Evolutionary conservation across 2,888 invertebrate species (phyloP).

Genomic region (Eupithecia inturbata): DNA sequence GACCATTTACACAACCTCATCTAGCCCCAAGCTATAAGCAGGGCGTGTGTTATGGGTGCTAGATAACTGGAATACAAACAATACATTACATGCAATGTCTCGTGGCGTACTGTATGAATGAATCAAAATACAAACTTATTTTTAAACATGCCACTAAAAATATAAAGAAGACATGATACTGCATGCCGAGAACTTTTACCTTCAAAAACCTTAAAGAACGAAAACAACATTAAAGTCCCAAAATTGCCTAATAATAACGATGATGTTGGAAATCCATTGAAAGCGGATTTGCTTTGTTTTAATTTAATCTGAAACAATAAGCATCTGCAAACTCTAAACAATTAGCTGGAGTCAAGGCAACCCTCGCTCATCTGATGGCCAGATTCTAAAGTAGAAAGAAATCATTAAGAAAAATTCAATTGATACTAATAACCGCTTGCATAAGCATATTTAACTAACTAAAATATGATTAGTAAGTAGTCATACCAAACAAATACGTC

Average conservation of each 20-base stretch:
- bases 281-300: constrained; percentile 37
- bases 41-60: neutral
- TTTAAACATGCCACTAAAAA: neutral
- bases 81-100: no score
- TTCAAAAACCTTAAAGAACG: neutral
- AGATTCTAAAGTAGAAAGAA: constrained; percentile 6
- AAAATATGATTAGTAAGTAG: no score
- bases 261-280: constrained; percentile 39
- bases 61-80: neutral
- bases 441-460: no score
- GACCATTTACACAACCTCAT: neutral
- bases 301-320: constrained; percentile 49
- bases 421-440: no score
- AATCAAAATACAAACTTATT: neutral
- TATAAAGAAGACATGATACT: neutral
- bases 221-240: constrained; percentile 7
- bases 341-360: constrained; percentile 44
- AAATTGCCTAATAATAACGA: constrained; percentile 39
- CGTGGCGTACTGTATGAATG: neutral
- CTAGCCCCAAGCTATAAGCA: neutral
- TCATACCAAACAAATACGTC: no score
- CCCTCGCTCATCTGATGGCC: constrained; percentile 58
- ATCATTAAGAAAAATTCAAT: neutral
- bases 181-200: neutral
- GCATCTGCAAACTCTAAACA: constrained; percentile 50